Evolutionary conservation across 2,797 vertebrate genomes (phyloP).

Genomic region (Aldrovandia affinis): DNA sequence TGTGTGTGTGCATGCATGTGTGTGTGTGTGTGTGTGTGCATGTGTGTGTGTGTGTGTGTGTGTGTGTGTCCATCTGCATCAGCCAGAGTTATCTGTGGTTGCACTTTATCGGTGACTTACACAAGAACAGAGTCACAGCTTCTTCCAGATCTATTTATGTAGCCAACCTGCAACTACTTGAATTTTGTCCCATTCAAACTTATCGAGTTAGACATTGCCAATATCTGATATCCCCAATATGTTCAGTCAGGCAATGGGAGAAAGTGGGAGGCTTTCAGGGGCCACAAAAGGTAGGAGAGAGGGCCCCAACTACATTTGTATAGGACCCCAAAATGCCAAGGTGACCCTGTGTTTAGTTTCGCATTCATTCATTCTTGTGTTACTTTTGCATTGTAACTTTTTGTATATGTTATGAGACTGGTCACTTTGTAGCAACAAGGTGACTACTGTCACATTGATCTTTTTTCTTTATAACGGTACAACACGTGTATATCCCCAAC

Average conservation of each 20-base stretch:
- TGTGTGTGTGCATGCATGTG: not conserved
- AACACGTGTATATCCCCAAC: too few relatives aligned
- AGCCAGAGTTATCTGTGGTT: not conserved
- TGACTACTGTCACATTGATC: too few relatives aligned
- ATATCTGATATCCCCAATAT: not conserved
- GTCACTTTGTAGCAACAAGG: too few relatives aligned
- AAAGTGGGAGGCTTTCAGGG: too few relatives aligned
- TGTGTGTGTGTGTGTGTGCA: not conserved
- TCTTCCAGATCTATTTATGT: not conserved
- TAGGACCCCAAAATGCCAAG: too few relatives aligned
- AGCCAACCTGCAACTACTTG: not conserved
- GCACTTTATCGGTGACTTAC: not conserved
- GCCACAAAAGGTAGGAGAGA: too few relatives aligned
- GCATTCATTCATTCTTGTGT: too few relatives aligned
- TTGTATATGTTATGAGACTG: too few relatives aligned
- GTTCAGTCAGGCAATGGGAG: not conserved
- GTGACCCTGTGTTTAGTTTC: too few relatives aligned
- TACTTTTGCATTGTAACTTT: too few relatives aligned
- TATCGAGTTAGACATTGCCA: not conserved
- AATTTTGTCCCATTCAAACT: constrained; percentile 1
- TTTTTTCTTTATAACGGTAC: too few relatives aligned
- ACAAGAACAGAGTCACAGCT: not conserved
- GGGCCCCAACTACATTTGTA: not conserved
- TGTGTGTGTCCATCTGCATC: not conserved
- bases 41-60: too few relatives aligned